Percentiles rank a stretch among this genome's conserved stretches.
These are phyloP conservation scores for Hippoglossus hippoglossus DNA, from an alignment of 2,797 vertebrate genomes.

Conservation along the genomic window DNA sequence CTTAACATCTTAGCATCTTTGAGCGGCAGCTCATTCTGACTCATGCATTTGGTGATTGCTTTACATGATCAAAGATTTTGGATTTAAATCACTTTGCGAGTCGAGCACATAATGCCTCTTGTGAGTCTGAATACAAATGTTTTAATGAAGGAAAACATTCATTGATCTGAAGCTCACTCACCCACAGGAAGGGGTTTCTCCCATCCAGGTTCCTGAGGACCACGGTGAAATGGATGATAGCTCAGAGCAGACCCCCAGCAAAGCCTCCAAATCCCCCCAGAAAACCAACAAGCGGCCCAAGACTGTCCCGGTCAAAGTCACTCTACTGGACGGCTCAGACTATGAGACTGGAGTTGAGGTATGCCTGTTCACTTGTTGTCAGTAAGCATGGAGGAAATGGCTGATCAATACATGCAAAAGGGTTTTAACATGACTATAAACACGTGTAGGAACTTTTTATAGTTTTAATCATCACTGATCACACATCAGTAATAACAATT, in stretches of 20 bases:
- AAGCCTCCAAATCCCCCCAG: constrained; percentile 95
- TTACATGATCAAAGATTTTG: constrained; percentile 36
- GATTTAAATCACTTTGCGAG: constrained; percentile 37
- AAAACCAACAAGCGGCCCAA: constrained; percentile 93
- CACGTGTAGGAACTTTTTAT: too few relatives aligned
- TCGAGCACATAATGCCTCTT: constrained; percentile 14
- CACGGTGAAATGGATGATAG: constrained; percentile 91
- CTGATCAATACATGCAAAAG: neutral
- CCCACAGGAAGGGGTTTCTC: constrained; percentile 47
- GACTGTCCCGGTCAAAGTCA: constrained; percentile 91
- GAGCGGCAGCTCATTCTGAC: constrained; percentile 34
- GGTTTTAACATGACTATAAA: neutral
- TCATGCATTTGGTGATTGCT: constrained; percentile 44
- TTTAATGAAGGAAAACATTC: constrained; percentile 21
- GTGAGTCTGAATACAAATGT: constrained; percentile 24
- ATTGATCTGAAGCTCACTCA: constrained; percentile 10
- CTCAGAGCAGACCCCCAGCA: constrained; percentile 96
- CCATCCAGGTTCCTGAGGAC: constrained; percentile 84
- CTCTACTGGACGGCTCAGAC: constrained; percentile 91
- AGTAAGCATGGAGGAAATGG: neutral
- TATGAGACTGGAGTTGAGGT: constrained; percentile 96
- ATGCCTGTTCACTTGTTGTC: constrained; percentile 23
- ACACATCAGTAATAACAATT: neutral
- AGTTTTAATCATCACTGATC: too few relatives aligned
- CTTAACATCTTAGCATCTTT: constrained; percentile 59